These are phyloP conservation scores for Premnoplex brunnescens DNA, from an alignment of 2,797 vertebrate species.

Conservation along the genomic window DNA sequence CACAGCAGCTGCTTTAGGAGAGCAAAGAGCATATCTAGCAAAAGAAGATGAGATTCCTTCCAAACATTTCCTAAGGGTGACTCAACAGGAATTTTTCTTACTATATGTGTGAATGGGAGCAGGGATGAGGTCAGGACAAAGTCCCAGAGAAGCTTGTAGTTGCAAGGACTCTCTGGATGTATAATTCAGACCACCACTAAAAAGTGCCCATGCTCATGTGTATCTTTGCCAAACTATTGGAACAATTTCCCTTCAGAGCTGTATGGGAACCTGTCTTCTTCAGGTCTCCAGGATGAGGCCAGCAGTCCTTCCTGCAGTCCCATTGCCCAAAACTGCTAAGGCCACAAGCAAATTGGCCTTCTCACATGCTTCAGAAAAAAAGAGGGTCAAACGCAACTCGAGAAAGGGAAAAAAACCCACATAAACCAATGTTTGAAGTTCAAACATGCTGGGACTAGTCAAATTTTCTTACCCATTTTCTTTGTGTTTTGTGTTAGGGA, in stretches of 20 bases:
- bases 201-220: background rate
- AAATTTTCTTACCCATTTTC: background rate
- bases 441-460: background rate
- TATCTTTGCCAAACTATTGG: background rate
- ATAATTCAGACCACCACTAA: background rate
- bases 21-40: background rate
- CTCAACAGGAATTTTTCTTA: background rate
- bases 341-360: rapidly evolving
- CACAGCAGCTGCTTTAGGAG: background rate
- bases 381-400: background rate
- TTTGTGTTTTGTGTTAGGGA: background rate
- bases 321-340: background rate
- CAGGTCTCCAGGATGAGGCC: background rate
- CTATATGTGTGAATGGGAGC: background rate
- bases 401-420: background rate
- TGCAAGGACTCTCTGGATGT: background rate
- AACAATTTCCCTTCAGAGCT: background rate
- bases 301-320: background rate
- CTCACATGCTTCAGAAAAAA: background rate
- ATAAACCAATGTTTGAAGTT: background rate
- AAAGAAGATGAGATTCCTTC: background rate
- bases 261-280: rapidly evolving
- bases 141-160: background rate
- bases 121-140: background rate
- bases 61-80: background rate